Conservation (phyloP, 1,140 invertebrate genomes). For the Ganaspis sp. region DNA sequence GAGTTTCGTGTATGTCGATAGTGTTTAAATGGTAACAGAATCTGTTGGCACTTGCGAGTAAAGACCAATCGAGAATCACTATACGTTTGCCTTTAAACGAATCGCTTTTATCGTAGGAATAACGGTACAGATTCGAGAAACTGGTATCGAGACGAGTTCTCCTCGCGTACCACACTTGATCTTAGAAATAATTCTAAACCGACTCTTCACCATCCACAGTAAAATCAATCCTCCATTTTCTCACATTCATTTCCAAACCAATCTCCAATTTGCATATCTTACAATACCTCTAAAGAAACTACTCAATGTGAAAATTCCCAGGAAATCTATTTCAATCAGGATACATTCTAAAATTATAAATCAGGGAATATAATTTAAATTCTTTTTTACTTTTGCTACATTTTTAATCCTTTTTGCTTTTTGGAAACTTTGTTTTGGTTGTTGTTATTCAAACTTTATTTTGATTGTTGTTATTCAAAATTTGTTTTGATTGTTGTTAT, state of each 20-base stretch:
- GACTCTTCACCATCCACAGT: not conserved
- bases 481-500: too few relatives aligned
- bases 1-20: not conserved
- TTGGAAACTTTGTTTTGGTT: too few relatives aligned
- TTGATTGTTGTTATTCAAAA: too few relatives aligned
- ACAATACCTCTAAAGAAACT: too few relatives aligned
- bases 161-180: not conserved
- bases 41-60: conserved; percentile 1
- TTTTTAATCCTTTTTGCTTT: too few relatives aligned
- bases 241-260: not conserved
- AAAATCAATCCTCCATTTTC: not conserved
- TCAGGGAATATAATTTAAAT: too few relatives aligned
- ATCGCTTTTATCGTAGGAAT: conserved; percentile 2
- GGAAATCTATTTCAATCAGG: too few relatives aligned
- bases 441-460: too few relatives aligned
- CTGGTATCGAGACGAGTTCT: not conserved
- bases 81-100: not conserved
- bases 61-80: not conserved
- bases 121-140: conserved; percentile 13
- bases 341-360: too few relatives aligned
- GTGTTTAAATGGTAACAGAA: not conserved
- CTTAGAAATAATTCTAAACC: not conserved
- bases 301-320: too few relatives aligned
- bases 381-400: too few relatives aligned
- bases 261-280: too few relatives aligned